These are phyloP conservation scores for cat (Felis catus) DNA, from an alignment of 2,113 vertebrate species.

Conservation along the genomic window F.catus_Fca126_mat1.0 CM031412.1:101875501-101876000, in stretches of 20 bases:
- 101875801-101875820: conserved; percentile 70
- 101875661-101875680: conserved; percentile 22
- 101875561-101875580: background rate
- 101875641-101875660: background rate
- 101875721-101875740: conserved; percentile 44
- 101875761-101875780: conserved; percentile 70
- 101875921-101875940: background rate
- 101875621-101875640: background rate
- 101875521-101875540: background rate
- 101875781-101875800: conserved; percentile 57
- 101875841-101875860: conserved; percentile 73
- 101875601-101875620: background rate
- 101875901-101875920: conserved; percentile 51
- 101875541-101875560: background rate
- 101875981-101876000: background rate
- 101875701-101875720: conserved; percentile 36
- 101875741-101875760: conserved; percentile 62
- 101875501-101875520: background rate
- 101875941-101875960: conserved; percentile 30
- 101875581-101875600: background rate
- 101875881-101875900: conserved; percentile 59
- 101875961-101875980: background rate
- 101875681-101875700: conserved; percentile 53
- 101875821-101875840: conserved; percentile 56
- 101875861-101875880: conserved; percentile 44